Base-by-base conservation (phyloP, 2,888 invertebrate species). In the Dermolepida albohirtum region DNA sequence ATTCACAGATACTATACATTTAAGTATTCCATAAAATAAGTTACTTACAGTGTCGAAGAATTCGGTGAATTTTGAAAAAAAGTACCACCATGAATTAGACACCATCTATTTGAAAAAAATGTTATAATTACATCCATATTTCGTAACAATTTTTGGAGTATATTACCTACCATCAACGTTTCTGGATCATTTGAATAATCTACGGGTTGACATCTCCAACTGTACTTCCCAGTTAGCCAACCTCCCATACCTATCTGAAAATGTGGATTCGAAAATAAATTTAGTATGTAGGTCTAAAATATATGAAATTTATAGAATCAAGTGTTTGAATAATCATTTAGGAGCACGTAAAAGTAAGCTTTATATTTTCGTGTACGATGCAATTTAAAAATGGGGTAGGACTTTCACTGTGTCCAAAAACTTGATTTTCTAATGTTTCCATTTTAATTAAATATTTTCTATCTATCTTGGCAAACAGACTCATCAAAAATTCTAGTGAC, bases 161-260 rank as follows among this genome's bases (percentile, higher is more conserved):
- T 22, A 41, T 34, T 16, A 89, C 91, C 90, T 91, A 97, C 97
- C 91, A 95, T 90, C 86, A 96, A 86, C 80, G 96, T 94, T 87
- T 91, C 90, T 83, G 95, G 93, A 87, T 91, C 90, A 86, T 92
- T 92, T 84, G 94, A 93, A 89, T 96, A 94, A 89, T 97, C 95
- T 85, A 97, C 96, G 80, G 96, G 96, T 88, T 97, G 95, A 89
- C 97, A 97, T 84, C 92, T 92, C 87, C 93, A 91, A 87, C 92
- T 96, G 90, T 97, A 97, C 84, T 94, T 93, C 84, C 94, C 94
- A 84, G 93, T 93, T 86, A 96, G 90, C 97, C 97, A 97, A 84
- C 97, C 97, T 83, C 92, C 90, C 87, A 90, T 88, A 84, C 90
- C 91, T 87, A 95, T 92, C 95, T 95, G 92, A 86, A 90, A 91